Base-by-base conservation (phyloP, 2,888 invertebrate genomes). In the Tachina fera region DNA sequence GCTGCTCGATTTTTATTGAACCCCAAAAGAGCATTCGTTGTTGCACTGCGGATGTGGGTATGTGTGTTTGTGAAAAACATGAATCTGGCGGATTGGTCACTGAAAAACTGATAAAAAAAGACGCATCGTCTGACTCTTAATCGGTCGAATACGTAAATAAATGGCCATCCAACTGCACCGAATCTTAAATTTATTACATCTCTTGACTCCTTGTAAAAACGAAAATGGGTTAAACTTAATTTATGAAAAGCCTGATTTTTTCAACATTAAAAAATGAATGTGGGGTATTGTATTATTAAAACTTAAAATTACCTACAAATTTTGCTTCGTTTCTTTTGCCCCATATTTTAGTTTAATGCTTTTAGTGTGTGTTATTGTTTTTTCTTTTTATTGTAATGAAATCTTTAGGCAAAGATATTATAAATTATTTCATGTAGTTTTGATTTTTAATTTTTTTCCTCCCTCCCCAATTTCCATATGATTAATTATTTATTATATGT, bases 201-300 rank as follows among this genome's bases (percentile, higher is more conserved):
- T 45, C 45, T 51, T 51, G 19, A 8, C 22, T 22, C 19, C 39
- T 3, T 71, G 43, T 45, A 14, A 71, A 31, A 67, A 0, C 6
- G 16, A 56, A 13, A 11, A 51, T 75, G 63, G 51, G 74, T 75
- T 63, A 75, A 63, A 51, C 5, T 41, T 22, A 63, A 63, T 75
- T 63, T 75, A 75, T 63, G 22, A 10, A 0, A 19, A 6, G 14
- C 49, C 49, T 6, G 31, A 2, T 51, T 41, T 63, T 51, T 75
- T 43, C 9, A 41, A 31, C 31, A 51, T 74, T 49, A 31, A 0
- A 61, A 41, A 31, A 31, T 31, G 41, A 61, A 1, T 39, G 22
- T 58, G 31, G n/a, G 16, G 16, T 16, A 60, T n/a, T 16, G 41
- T n/a, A 4, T 51, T 51, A 39, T 13, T 16, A 70, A 56, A 56